phyloP scores from a whole-genome alignment of 2,797 vertebrate species.

The Enteromius paludinosus region DNA sequence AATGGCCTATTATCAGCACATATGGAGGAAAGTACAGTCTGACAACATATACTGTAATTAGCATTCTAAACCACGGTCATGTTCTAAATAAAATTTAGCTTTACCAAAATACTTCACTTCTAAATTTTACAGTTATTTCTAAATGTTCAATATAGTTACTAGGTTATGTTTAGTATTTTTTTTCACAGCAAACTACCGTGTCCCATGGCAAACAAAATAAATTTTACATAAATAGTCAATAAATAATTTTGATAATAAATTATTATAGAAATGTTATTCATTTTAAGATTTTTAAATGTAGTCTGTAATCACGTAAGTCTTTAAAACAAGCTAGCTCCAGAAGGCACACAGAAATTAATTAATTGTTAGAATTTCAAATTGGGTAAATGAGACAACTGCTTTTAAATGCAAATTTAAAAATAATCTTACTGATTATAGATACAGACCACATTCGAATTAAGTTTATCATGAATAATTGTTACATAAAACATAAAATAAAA shows the following conservation, averaged over 20 bases:
- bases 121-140: not conserved
- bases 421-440: not conserved
- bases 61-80: not conserved
- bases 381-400: not conserved
- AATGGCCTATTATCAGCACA: constrained; percentile 2
- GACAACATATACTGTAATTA: not conserved
- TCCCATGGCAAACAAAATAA: not conserved
- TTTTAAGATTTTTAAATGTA: not conserved
- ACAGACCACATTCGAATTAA: too few species aligned
- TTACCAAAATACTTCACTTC: not conserved
- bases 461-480: too few species aligned
- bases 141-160: not conserved
- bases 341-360: not conserved
- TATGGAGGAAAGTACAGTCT: constrained; percentile 4
- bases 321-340: not conserved
- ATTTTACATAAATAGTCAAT: not conserved
- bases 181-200: not conserved
- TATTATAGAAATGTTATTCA: not conserved
- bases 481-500: too few species aligned
- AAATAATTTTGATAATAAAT: not conserved
- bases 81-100: not conserved
- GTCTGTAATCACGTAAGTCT: not conserved
- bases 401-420: not conserved
- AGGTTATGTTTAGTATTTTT: not conserved
- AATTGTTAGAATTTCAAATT: not conserved